phyloP scores from a whole-genome alignment of 2,797 vertebrate species.

The Takifugu rubripes region DNA sequence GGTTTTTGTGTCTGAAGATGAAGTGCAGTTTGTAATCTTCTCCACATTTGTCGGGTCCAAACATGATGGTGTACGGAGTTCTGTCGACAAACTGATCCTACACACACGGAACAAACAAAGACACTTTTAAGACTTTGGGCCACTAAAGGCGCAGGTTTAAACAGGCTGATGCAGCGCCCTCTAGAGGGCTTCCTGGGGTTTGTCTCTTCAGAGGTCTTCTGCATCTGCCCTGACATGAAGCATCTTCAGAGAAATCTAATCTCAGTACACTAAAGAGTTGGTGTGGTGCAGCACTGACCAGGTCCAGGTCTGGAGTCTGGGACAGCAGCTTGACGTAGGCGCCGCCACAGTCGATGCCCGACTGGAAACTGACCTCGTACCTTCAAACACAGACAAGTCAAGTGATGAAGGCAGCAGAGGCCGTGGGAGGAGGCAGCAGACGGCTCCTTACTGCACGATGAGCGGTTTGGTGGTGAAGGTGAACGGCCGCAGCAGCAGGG shows the following conservation, averaged over 20 bases:
- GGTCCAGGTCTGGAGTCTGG: constrained; percentile 82
- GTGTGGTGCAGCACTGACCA: constrained; percentile 75
- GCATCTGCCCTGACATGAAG: no score
- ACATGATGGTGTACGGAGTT: constrained; percentile 98
- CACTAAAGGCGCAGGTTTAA: background rate
- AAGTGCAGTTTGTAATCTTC: constrained; percentile 99
- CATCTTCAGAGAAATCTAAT: no score
- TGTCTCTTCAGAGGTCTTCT: no score
- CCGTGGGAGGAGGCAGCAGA: no score
- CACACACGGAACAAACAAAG: background rate
- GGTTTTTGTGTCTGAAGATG: constrained; percentile 98
- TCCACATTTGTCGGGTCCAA: constrained; percentile 97
- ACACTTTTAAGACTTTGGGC: background rate
- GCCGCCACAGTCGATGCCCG: constrained; percentile 94
- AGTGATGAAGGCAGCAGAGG: background rate
- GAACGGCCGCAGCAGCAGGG: constrained; percentile 87
- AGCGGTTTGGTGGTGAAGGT: constrained; percentile 88
- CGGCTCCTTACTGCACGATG: constrained; percentile 87
- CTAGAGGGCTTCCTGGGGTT: no score
- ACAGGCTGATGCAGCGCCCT: background rate
- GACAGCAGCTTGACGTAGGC: constrained; percentile 95
- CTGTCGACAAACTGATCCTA: constrained; percentile 95
- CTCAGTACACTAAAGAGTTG: no score
- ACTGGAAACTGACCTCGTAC: constrained; percentile 98
- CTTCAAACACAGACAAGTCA: constrained; percentile 50